phyloP scores from a whole-genome alignment of 1,140 invertebrate genomes.

The Lepidurus packardi region DNA sequence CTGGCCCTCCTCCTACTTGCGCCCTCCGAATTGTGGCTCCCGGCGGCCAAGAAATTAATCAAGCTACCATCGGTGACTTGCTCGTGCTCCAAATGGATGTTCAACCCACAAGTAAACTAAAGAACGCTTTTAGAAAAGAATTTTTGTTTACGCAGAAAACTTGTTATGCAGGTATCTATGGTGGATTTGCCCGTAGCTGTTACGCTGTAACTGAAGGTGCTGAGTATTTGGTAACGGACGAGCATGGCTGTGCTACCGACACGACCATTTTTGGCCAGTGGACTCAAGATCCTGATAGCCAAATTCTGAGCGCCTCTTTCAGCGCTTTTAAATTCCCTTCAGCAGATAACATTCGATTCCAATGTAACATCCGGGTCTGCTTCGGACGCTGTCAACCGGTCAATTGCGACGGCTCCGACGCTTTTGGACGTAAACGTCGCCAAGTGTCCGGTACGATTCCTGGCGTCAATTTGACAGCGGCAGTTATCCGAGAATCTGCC shows the following conservation, averaged over 20 bases:
- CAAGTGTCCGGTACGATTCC: slow-evolving; percentile 41
- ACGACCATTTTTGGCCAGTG: slow-evolving; percentile 88
- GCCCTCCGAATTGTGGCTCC: slow-evolving; percentile 84
- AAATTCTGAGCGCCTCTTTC: slow-evolving; percentile 75
- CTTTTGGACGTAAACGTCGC: slow-evolving; percentile 60
- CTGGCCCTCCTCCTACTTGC: slow-evolving; percentile 86
- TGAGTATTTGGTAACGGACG: slow-evolving; percentile 86
- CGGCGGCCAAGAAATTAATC: slow-evolving; percentile 77
- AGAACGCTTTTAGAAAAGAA: slow-evolving; percentile 18
- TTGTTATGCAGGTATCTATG: slow-evolving; percentile 69
- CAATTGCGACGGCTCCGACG: slow-evolving; percentile 83
- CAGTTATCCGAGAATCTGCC: slow-evolving; percentile 53
- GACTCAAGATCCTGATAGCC: slow-evolving; percentile 76
- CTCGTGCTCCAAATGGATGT: slow-evolving; percentile 85
- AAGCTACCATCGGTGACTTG: slow-evolving; percentile 87
- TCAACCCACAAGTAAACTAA: slow-evolving; percentile 66
- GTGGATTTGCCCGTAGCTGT: slow-evolving; percentile 85
- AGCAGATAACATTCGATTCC: slow-evolving; percentile 89
- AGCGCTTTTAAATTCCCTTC: slow-evolving; percentile 95
- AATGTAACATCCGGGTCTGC: slow-evolving; percentile 91
- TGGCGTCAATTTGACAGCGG: slow-evolving; percentile 49
- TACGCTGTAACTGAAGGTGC: slow-evolving; percentile 87
- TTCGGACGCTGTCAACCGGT: slow-evolving; percentile 92
- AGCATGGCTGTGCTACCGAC: slow-evolving; percentile 88
- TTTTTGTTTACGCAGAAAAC: slow-evolving; percentile 28